Base-by-base conservation (phyloP, 2,888 invertebrate genomes). In the Pollenia griseotomentosa region DNA sequence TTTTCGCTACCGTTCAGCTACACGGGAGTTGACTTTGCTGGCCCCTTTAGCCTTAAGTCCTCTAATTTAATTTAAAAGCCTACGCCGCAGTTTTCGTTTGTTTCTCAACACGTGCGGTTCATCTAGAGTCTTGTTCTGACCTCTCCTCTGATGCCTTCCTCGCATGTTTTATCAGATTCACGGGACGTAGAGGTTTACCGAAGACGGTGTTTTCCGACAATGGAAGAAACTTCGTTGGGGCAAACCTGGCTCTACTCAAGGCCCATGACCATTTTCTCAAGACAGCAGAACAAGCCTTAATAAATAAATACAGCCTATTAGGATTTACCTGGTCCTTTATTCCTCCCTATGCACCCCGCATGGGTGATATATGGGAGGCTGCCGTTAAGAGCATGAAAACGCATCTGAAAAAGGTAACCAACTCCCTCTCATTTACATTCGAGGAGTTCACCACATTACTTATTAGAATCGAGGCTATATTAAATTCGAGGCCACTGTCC, bases 21-120 rank as follows among this genome's bases (percentile, higher is more conserved):
- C 42, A 78, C 75, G 9, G 81, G 80, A 48, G 33, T 86, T 0
- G 85, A 88, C n/a, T 87, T 88, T 46, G 85, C 81, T 10, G 87
- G 87, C 9, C 83, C 85, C 2, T 88, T 87, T 40, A 55, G 63
- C 12, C 65, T 87, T 10, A 87, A 87, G 53, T 51, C 85, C 0
- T 77, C 65, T 9, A 11, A 40, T 14, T 16, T 73, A 10, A 59
- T 7, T 16, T 70, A 16, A 87, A 88, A 48, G 84, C 51, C 4
- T 86, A 84, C 57, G 59, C 71, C 4, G 59, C 75, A 8, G 68
- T 86, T 6, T 40, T 59, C 8, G 59, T 40, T 40, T 59, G 59
- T 53, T 53, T 81, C n/a, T 78, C 73, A 1, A 84, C 80, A 1
- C 73, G 74, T 10, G 79, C 85, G 9, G 75, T 85, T 8, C 87